Conservation (phyloP, 2,888 invertebrate genomes). For the Scaptomyza parva region DNA sequence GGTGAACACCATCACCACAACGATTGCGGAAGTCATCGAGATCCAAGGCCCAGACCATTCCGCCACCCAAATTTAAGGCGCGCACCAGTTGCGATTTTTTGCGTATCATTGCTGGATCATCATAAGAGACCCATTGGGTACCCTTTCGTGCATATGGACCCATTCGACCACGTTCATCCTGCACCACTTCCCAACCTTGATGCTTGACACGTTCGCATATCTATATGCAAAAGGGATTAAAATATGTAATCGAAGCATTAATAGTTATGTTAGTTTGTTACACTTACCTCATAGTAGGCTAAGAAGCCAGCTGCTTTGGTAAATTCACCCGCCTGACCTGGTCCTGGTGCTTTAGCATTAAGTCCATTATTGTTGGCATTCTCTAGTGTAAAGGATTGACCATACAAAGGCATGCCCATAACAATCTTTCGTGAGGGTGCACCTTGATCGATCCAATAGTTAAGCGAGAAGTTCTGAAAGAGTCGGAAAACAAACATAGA, state of each 20-base stretch:
- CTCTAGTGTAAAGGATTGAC: constrained; percentile 91
- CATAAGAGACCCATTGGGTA: constrained; percentile 96
- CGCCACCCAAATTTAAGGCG: constrained; percentile 91
- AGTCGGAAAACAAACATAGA: background rate
- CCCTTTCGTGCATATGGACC: constrained; percentile 95
- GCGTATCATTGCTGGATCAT: constrained; percentile 92
- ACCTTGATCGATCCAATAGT: constrained; percentile 95
- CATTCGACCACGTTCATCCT: constrained; percentile 91
- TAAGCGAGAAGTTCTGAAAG: constrained; percentile 91
- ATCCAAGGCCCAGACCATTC: constrained; percentile 96
- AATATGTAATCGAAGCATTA: background rate
- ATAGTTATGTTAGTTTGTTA: background rate
- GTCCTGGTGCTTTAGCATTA: constrained; percentile 91
- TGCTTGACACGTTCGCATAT: constrained; percentile 93
- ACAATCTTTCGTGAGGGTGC: constrained; percentile 92
- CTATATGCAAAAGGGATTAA: constrained; percentile 80
- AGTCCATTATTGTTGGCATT: constrained; percentile 88
- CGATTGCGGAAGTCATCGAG: constrained; percentile 93
- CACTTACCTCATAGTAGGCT: constrained; percentile 92
- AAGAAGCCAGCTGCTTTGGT: constrained; percentile 94
- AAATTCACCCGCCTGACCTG: constrained; percentile 93
- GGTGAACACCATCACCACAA: constrained; percentile 92
- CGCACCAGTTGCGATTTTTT: constrained; percentile 92
- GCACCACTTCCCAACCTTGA: constrained; percentile 92
- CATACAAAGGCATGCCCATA: constrained; percentile 95